phyloP scores from a whole-genome alignment of 2,797 vertebrate genomes.

The Capromys pilorides region DNA sequence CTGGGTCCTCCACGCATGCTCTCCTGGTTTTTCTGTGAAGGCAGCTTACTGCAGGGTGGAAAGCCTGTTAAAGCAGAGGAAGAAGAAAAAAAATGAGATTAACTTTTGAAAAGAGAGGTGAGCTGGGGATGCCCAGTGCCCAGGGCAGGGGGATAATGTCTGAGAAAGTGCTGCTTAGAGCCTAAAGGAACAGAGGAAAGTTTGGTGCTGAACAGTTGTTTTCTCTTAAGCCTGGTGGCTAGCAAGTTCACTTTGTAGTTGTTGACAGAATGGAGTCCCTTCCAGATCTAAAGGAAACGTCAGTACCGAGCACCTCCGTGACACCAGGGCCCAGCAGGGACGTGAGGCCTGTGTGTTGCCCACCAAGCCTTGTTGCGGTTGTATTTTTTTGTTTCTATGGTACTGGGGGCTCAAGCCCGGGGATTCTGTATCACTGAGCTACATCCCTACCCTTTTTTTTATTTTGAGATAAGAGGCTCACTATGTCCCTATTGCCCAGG shows the following conservation, averaged over 20 bases:
- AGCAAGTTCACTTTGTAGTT: too few relatives aligned
- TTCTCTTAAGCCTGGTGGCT: too few relatives aligned
- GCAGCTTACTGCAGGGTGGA: too few relatives aligned
- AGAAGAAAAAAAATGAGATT: background rate
- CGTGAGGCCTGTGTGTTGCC: background rate
- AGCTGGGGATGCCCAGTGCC: too few relatives aligned
- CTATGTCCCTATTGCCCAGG: background rate
- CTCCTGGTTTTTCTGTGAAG: background rate
- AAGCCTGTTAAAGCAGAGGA: background rate
- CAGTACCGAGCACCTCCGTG: too few relatives aligned
- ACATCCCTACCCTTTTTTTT: background rate
- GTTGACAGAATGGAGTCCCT: background rate
- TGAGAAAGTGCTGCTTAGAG: background rate
- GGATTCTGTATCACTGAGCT: background rate
- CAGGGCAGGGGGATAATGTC: background rate
- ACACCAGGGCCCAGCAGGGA: background rate
- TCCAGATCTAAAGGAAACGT: background rate
- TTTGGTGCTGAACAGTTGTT: background rate
- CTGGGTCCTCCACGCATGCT: fast-evolving
- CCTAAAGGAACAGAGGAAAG: background rate
- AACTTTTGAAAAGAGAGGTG: background rate
- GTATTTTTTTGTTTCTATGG: background rate
- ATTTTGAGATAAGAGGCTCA: background rate
- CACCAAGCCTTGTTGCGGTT: background rate
- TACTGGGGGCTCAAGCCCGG: background rate